phyloP scores from a whole-genome alignment of 64 coral and sea anemone genomes.

The Hydrozoanthus tunicans region DNA sequence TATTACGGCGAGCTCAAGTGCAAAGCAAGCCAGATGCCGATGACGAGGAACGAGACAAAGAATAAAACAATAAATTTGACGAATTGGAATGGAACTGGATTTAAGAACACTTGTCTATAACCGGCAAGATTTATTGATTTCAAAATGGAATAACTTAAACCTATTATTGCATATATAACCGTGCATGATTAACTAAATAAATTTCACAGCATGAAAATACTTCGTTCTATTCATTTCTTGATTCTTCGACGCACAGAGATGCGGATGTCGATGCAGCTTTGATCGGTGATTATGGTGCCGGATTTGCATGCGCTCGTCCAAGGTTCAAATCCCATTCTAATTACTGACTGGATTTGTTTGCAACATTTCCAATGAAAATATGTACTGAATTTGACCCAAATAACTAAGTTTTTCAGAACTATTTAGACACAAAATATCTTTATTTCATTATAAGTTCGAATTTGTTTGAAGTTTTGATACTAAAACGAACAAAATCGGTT shows the following conservation, averaged over 20 bases:
- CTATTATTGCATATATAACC: neutral
- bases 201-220: neutral
- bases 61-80: neutral
- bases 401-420: no score
- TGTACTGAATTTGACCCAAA: no score
- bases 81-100: neutral
- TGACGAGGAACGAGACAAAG: slow-evolving; percentile 11
- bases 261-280: no score
- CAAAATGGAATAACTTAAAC: neutral
- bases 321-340: no score
- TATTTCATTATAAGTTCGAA: no score
- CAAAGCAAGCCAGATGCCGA: neutral
- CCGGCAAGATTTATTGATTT: neutral
- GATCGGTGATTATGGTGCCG: no score
- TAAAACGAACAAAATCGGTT: no score
- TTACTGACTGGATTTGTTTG: no score
- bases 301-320: no score
- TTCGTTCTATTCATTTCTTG: neutral
- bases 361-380: no score
- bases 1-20: neutral
- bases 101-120: neutral
- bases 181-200: neutral
- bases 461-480: no score
- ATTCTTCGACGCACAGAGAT: neutral
- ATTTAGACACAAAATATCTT: no score